phyloP scores from a whole-genome alignment of 2,113 vertebrate genomes.

The Ailuropoda melanoleuca region DNA sequence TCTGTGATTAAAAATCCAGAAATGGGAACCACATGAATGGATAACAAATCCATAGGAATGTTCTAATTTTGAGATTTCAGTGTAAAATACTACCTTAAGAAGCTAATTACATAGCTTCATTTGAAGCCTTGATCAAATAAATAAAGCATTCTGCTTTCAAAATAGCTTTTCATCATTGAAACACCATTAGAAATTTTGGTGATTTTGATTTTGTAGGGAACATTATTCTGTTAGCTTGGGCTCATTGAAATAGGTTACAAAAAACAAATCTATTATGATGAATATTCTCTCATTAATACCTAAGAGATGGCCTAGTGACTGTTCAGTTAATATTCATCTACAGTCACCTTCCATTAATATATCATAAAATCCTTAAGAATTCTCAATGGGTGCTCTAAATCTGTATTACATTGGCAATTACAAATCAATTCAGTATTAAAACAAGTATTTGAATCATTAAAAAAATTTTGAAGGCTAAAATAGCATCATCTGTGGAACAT shows the following conservation, averaged over 20 bases:
- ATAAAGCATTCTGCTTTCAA: constrained; percentile 17
- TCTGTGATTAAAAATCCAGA: constrained; percentile 9
- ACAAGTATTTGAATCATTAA: neutral
- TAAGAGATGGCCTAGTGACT: neutral
- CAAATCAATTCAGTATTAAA: neutral
- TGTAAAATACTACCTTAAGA: neutral
- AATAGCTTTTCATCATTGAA: neutral
- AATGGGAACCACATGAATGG: neutral
- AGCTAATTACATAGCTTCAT: neutral
- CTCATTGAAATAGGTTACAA: neutral
- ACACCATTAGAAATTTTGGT: neutral
- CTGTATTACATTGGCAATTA: neutral
- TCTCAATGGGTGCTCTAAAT: neutral
- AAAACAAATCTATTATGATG: constrained; percentile 12
- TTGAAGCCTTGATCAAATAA: neutral
- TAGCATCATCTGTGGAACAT: neutral
- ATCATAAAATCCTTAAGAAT: neutral
- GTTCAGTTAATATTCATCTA: neutral
- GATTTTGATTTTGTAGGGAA: constrained; percentile 17
- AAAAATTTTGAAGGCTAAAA: neutral
- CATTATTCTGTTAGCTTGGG: neutral
- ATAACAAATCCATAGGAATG: neutral
- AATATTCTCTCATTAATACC: constrained; percentile 3
- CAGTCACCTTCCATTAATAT: neutral
- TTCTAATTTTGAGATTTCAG: neutral